Base-by-base conservation (phyloP, 2,113 vertebrate genomes). In the Poecilia latipinna region DNA sequence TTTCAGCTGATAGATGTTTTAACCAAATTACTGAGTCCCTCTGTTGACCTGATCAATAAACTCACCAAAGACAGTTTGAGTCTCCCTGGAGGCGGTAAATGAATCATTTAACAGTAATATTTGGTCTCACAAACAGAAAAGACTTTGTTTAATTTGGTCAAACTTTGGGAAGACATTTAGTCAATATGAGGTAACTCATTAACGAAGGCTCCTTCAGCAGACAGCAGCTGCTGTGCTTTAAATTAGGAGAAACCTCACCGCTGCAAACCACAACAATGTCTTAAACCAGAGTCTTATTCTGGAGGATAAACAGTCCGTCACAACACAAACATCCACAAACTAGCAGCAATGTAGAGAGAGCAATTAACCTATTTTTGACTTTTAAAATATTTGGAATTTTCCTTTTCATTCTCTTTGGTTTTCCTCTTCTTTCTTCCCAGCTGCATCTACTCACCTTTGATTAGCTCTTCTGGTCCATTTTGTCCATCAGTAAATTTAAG, bases 1-100 rank as follows among this genome's bases (percentile, higher is more conserved):
- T 33, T 73, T 74, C 51, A 54, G 35, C 65, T 70, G 71, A 60
- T 44, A 13, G 26, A 31, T 32, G 51, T 22, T 65, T n/a, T 31
- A 31, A 51, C 31, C 24, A 35, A 48, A 57, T 6, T 3, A 24
- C 17, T 31, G 57, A 68, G 35, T 29, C 54, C 39, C 31, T 37
- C 63, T 62, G 31, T 62, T 32, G 32, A 26, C 11, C 44, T 2
- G 17, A 32, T 54, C 6, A 15, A 66, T 32, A 71, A 71, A 61
- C 19, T 31, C 35, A 57, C 32, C 26, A 29, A 31, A 48, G 37
- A 65, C 3, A 31, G 29, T 31, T 4, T 57, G 31, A 66, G 0
- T 48, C 10, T 35, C 31, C 17, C 39, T 63, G 61, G 33, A 54
- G 12, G 28, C n/a, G 42, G 61, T 42, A 19, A 39, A 19, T 13